phyloP scores from a whole-genome alignment of 2,888 invertebrate species.

The Nemoura dubitans region DNA sequence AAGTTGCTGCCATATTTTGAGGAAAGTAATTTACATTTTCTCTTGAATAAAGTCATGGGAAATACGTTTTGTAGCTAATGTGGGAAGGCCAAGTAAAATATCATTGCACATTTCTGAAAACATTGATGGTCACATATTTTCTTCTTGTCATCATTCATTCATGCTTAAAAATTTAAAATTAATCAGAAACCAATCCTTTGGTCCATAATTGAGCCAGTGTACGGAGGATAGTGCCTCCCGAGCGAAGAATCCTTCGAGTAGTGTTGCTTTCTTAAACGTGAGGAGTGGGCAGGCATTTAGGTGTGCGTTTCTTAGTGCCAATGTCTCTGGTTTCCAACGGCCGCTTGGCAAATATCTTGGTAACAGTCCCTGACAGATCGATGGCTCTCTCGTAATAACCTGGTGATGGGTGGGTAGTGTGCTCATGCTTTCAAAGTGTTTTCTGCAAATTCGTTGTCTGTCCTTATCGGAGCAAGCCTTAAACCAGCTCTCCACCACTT shows the following conservation, averaged over 20 bases:
- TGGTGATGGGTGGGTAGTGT: conserved; percentile 38
- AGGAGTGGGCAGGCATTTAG: conserved; percentile 54
- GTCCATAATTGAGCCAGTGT: too few species aligned
- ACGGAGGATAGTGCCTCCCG: too few species aligned
- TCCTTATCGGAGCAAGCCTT: background rate
- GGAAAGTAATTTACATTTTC: too few species aligned
- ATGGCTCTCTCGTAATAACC: background rate
- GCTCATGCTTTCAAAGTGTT: conserved; percentile 41
- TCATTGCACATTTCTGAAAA: background rate
- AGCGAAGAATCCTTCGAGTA: background rate
- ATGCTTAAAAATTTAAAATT: background rate
- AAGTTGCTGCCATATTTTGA: too few species aligned
- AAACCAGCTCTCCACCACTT: too few species aligned
- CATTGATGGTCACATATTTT: background rate
- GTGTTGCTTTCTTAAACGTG: background rate
- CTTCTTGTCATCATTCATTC: background rate
- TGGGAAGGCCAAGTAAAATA: background rate
- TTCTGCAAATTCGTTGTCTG: background rate
- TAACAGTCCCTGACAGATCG: conserved; percentile 57
- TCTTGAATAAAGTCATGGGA: background rate
- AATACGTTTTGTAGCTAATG: background rate
- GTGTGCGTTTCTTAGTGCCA: conserved; percentile 59
- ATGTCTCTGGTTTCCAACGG: conserved; percentile 57
- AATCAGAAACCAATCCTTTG: too few species aligned
- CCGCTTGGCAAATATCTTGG: conserved; percentile 61